phyloP scores from a whole-genome alignment of 1,140 invertebrate genomes.

The Panagrolaimus sp. region DNA sequence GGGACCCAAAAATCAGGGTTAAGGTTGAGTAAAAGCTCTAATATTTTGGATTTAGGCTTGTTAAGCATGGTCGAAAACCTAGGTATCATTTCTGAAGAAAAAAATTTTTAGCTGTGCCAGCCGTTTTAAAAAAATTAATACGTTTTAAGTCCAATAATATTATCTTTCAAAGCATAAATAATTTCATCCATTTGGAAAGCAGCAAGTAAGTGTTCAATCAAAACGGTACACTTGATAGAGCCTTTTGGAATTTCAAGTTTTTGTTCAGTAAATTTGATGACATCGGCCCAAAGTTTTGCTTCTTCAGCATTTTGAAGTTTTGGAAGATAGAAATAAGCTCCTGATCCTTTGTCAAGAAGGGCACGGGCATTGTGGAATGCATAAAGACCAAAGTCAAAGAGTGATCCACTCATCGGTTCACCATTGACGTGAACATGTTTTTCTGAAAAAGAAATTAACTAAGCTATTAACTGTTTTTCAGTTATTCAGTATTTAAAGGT shows the following conservation, averaged over 20 bases:
- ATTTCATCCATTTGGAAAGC: slow-evolving; percentile 67
- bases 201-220: slow-evolving; percentile 70
- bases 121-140: no score
- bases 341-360: slow-evolving; percentile 63
- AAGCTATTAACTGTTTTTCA: no score
- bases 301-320: slow-evolving; percentile 68
- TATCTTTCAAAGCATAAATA: slow-evolving; percentile 66
- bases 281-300: slow-evolving; percentile 69
- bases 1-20: no score
- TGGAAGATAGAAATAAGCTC: slow-evolving; percentile 66
- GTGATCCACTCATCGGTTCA: slow-evolving; percentile 66
- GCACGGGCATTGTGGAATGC: slow-evolving; percentile 66
- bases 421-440: slow-evolving; percentile 68
- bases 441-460: slow-evolving; percentile 69
- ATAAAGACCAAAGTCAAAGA: slow-evolving; percentile 69
- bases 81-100: no score
- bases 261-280: slow-evolving; percentile 68
- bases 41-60: no score
- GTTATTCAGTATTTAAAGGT: no score
- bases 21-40: no score
- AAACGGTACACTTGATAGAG: slow-evolving; percentile 69
- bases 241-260: slow-evolving; percentile 62
- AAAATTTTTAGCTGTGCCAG: no score
- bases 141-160: slow-evolving; percentile 70
- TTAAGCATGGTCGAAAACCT: no score